Evolutionary conservation across 2,113 vertebrate species (phyloP).

Genomic region (Erythrocercus mccallii): DNA sequence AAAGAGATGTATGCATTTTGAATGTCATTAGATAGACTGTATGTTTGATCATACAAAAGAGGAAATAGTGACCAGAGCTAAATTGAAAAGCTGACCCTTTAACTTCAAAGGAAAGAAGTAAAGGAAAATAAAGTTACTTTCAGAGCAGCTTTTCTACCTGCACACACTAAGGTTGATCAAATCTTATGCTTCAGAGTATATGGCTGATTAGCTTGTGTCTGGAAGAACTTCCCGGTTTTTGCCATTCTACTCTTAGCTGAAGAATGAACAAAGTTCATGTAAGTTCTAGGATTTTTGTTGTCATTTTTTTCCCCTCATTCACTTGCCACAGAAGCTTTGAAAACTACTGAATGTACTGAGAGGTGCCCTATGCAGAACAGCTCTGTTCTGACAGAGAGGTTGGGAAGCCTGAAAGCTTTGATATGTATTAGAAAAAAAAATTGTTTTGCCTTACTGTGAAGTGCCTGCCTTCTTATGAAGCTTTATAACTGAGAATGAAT

Average conservation of each 20-base stretch:
- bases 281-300: not conserved
- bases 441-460: not conserved
- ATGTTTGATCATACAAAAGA: constrained; percentile 7
- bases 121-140: constrained; percentile 12
- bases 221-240: constrained; percentile 26
- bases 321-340: not conserved
- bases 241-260: not conserved
- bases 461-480: not conserved
- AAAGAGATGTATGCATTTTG: not conserved
- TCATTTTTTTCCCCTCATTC: not conserved
- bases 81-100: not conserved
- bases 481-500: not conserved
- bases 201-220: constrained; percentile 32
- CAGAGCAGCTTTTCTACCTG: not conserved
- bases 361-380: not conserved
- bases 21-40: not conserved
- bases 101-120: constrained; percentile 40
- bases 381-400: not conserved
- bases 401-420: not conserved
- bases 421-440: not conserved
- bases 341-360: not conserved
- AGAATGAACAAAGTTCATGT: not conserved
- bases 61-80: not conserved
- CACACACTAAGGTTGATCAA: constrained; percentile 37
- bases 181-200: constrained; percentile 35